Percentiles rank a stretch among this genome's conserved stretches.
These are phyloP conservation scores for Periphyllus acericola DNA, from an alignment of 2,888 invertebrate genomes.

Conservation along the genomic window DNA sequence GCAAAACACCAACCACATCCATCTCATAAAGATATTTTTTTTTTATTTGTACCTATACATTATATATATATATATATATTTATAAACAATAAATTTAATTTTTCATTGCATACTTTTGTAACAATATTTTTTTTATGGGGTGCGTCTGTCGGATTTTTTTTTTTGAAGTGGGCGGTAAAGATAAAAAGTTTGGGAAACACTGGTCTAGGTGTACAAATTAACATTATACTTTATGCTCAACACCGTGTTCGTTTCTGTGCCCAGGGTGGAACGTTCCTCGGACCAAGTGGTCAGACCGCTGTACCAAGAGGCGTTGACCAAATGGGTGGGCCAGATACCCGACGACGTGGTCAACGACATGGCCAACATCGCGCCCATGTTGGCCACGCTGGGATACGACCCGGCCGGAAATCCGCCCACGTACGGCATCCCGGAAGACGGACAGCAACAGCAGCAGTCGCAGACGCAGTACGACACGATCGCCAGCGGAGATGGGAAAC, in stretches of 20 bases:
- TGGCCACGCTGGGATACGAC: slow-evolving; percentile 88
- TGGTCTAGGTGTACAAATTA: no score
- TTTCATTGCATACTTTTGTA: no score
- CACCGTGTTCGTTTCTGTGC: not conserved
- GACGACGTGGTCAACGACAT: slow-evolving; percentile 92
- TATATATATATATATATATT: no score
- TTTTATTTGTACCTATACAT: no score
- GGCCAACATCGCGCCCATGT: slow-evolving; percentile 94
- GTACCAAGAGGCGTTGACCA: slow-evolving; percentile 92
- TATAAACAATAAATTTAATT: no score
- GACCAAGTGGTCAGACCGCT: slow-evolving; percentile 99
- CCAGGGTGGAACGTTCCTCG: slow-evolving; percentile 94
- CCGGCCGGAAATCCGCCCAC: slow-evolving; percentile 95
- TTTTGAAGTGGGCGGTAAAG: no score
- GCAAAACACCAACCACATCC: no score
- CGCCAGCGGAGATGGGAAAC: not conserved
- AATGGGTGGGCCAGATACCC: slow-evolving; percentile 91
- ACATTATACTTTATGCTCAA: no score
- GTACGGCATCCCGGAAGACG: slow-evolving; percentile 86
- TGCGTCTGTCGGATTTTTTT: no score
- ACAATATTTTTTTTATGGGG: no score
- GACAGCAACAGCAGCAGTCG: not conserved
- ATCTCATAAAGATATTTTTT: no score
- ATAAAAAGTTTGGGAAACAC: no score
- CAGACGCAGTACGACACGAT: slow-evolving; percentile 14